Evolutionary conservation across 2,113 vertebrate species (phyloP), one percentile per base, ranked within the genome.

Genomic region (Puma concolor): DNA sequence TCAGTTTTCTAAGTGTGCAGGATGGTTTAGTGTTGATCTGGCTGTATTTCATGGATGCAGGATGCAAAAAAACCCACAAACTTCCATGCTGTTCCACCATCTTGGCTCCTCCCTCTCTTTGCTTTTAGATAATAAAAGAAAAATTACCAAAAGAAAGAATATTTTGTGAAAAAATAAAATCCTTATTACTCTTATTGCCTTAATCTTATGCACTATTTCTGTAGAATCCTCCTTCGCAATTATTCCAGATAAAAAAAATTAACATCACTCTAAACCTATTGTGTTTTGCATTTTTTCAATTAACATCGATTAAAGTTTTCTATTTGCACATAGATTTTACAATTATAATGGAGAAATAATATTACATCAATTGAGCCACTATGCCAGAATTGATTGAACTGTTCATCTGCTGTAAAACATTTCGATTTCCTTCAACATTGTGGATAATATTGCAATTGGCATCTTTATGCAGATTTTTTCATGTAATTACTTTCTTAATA

Each of bases 401-500:
- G 7, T 41, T 94, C 80, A 79, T 93, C 66, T 92, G 19, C n/a
- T 50, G 5, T 15, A 93, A 66, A 97, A 77, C 29, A 60, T 38
- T 95, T 96, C 2, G 0, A 84, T 79, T 84, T 54, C 66, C 83
- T 96, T 74, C 19, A 97, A 50, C 13, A 69, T 83, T 89, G 50
- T 52, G 81, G 29, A 67, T 89, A 85, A 66, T 33, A 82, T 31
- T 66, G 41, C 38, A 94, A 29, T n/a, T 85, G 67, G 10, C 41
- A 90, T 84, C 57, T 77, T 94, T 44, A 83, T 52, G 66, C 15
- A 63, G 25, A 11, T 66, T 88, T 96, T 85, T 88, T 36, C 52
- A 6, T 79, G 50, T 87, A 94, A 93, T 94, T 88, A 87, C n/a
- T 81, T 95, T 95, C 67, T 60, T 84, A 88, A 77, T 87, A 94